Evolutionary conservation across 2,797 vertebrate genomes (phyloP).

Genomic region (Sebastes melanostomus): DNA sequence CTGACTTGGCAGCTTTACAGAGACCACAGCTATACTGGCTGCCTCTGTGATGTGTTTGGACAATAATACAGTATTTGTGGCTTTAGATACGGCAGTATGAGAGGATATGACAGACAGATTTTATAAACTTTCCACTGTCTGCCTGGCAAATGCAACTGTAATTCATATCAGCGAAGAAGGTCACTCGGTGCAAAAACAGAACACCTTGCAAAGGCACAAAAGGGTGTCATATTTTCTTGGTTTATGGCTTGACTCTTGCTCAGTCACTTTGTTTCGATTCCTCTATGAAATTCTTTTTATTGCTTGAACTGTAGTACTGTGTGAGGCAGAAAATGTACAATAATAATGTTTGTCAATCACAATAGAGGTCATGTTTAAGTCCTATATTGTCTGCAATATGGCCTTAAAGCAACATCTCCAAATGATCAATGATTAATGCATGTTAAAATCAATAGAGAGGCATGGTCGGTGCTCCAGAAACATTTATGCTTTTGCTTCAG

Average conservation of each 20-base stretch:
- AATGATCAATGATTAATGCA: background rate
- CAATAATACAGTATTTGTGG: slow-evolving; percentile 62
- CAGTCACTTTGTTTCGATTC: background rate
- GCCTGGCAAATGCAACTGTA: slow-evolving; percentile 42
- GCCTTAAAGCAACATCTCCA: background rate
- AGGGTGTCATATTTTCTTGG: background rate
- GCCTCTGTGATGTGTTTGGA: slow-evolving; percentile 58
- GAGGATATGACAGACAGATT: slow-evolving; percentile 37
- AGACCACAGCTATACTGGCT: slow-evolving; percentile 34
- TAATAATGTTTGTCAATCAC: background rate
- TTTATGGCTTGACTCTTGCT: background rate
- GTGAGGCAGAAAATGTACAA: background rate
- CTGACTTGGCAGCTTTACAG: slow-evolving; percentile 54
- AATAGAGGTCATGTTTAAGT: background rate
- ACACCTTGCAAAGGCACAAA: slow-evolving; percentile 3
- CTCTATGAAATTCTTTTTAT: background rate
- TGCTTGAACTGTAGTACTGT: background rate
- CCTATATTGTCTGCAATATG: background rate
- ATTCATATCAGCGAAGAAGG: slow-evolving; percentile 47
- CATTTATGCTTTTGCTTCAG: slow-evolving; percentile 27
- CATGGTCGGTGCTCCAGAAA: background rate
- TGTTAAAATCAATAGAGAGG: background rate
- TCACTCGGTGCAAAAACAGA: slow-evolving; percentile 36
- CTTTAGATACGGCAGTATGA: slow-evolving; percentile 49
- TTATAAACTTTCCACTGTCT: slow-evolving; percentile 56